phyloP scores from a whole-genome alignment of 2,113 vertebrate genomes.

The Promerops cafer region DNA sequence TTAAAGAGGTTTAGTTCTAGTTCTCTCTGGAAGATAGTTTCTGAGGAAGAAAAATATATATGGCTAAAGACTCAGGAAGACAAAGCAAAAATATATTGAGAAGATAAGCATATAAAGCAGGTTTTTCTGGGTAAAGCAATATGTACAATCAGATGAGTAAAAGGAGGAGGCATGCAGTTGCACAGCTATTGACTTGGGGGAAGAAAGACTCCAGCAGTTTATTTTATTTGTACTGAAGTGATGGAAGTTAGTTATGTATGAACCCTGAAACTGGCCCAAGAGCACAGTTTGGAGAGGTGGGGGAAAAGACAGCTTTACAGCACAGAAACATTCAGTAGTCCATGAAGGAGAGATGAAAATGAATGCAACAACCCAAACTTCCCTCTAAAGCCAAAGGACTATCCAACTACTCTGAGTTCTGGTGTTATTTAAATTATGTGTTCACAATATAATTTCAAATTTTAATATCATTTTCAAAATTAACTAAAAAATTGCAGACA shows the following conservation, averaged over 20 bases:
- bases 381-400: background rate
- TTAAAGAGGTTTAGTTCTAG: background rate
- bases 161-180: background rate
- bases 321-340: background rate
- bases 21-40: background rate
- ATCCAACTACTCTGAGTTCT: background rate
- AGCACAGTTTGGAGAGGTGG: background rate
- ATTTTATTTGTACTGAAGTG: background rate
- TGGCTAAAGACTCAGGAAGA: background rate
- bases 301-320: background rate
- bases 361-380: background rate
- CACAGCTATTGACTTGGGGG: background rate
- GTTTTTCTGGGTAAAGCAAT: background rate
- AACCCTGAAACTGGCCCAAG: background rate
- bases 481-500: background rate
- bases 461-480: background rate
- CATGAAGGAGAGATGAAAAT: background rate
- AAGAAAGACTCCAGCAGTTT: background rate
- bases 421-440: background rate
- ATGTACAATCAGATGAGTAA: background rate
- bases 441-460: background rate
- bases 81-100: background rate
- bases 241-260: background rate
- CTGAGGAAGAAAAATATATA: background rate
- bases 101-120: background rate